These are phyloP conservation scores for Diorhabda carinulata DNA, from an alignment of 1,140 invertebrate genomes.

Conservation along the genomic window DNA sequence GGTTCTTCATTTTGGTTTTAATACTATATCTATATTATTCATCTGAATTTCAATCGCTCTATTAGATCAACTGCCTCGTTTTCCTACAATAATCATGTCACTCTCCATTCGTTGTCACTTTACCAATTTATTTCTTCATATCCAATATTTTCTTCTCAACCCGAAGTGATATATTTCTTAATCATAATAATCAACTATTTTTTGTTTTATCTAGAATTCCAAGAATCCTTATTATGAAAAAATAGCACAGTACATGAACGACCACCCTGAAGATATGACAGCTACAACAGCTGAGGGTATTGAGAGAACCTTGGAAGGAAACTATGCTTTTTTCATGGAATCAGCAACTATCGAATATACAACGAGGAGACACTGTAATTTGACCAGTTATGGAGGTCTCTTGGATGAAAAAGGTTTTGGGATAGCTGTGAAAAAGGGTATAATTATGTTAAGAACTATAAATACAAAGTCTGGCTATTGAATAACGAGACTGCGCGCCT, in stretches of 20 bases:
- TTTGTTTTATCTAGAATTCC: background rate
- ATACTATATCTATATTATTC: too few relatives aligned
- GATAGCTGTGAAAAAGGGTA: constrained; percentile 69
- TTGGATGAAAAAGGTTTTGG: constrained; percentile 78
- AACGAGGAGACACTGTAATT: constrained; percentile 72
- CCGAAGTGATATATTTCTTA: too few relatives aligned
- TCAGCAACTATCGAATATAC: constrained; percentile 82
- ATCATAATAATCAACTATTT: too few relatives aligned
- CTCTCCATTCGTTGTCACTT: too few relatives aligned
- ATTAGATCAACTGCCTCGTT: too few relatives aligned
- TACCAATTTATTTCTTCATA: too few relatives aligned
- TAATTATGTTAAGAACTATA: background rate
- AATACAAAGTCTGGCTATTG: too few relatives aligned
- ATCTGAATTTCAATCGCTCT: too few relatives aligned
- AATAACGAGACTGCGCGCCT: too few relatives aligned
- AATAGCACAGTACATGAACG: constrained; percentile 51
- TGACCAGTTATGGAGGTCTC: constrained; percentile 69
- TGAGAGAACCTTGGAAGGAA: constrained; percentile 60
- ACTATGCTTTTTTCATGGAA: constrained; percentile 76
- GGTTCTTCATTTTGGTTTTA: too few relatives aligned
- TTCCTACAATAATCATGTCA: too few relatives aligned
- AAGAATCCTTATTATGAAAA: constrained; percentile 3
- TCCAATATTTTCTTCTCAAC: too few relatives aligned
- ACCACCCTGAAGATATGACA: constrained; percentile 58
- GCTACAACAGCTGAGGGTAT: constrained; percentile 62